Evolutionary conservation across 1,140 invertebrate genomes (phyloP).

Genomic region (Trialeurodes vaporariorum): DNA sequence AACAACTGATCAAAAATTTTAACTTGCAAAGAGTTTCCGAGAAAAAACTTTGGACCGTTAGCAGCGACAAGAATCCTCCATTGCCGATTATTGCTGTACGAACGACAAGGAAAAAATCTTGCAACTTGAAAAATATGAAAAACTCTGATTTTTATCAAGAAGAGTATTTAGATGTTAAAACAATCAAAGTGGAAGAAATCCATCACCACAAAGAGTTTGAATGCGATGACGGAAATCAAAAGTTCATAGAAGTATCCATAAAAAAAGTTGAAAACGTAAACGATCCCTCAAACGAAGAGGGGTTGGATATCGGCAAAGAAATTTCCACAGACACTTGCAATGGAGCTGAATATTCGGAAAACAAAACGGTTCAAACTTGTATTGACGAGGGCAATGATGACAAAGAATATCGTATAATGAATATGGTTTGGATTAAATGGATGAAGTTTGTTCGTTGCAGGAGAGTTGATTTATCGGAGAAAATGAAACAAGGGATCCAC

Average conservation of each 20-base stretch:
- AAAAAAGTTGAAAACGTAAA: neutral
- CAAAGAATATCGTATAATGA: neutral
- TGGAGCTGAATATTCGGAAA: neutral
- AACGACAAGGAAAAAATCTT: neutral
- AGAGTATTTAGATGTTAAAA: neutral
- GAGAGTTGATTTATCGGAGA: too few species aligned
- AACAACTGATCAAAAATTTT: neutral
- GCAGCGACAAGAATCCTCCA: neutral
- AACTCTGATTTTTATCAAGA: neutral
- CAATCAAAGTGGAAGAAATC: neutral
- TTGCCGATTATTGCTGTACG: neutral
- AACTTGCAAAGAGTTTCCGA: neutral
- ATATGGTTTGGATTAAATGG: neutral
- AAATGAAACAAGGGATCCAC: too few species aligned
- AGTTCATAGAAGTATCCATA: neutral
- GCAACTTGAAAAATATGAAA: neutral
- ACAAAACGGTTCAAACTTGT: neutral
- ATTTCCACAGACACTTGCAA: too few species aligned
- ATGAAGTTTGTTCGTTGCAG: neutral
- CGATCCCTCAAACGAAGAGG: too few species aligned
- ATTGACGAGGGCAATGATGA: neutral
- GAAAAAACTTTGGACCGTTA: neutral
- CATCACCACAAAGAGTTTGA: neutral
- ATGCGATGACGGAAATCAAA: neutral
- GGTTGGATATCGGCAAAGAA: too few species aligned